Base-by-base conservation (phyloP, 35 echinoderm and acorn worm species). In the Acanthaster planci region DNA sequence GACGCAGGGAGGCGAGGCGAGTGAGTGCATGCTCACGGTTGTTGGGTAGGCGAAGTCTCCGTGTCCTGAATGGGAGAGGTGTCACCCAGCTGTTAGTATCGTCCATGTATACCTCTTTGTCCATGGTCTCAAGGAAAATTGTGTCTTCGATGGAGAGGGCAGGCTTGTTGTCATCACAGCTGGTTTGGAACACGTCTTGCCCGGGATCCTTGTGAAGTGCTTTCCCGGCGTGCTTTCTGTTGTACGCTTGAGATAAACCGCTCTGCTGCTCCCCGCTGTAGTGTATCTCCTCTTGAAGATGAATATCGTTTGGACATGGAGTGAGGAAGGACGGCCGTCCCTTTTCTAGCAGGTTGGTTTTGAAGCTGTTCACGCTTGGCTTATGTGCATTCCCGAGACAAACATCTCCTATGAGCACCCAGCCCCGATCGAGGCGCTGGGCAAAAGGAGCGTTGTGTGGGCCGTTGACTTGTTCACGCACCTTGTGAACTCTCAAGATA, bases 371-470 rank as follows among this genome's bases (percentile, higher is more conserved):
- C 72, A 37, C 50, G 29, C 78, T 84, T 77, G 10, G 89, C 38
- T 76, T 37, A 18, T 84, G 21, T 18, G 68, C 64, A 6, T 36
- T 77, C 14, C 39, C 79, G 8, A 89, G 29, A 23, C 80, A 76
- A 16, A 47, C 42, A 37, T 90, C 80, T 29, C 81, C 64, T 36
- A 84, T 47, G 12, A 90, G 38, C 2, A 84, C 67, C 81, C 80
- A 84, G 1, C 67, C 81, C 21, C 75, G 51, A 56, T 77, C 39
- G 15, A 84, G 67, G 5, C 64, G 80, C 23, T 90, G 80, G 22
- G 88, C 88, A 17, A 52, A 90, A 9, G 88, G 88, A 7, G n/a
- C n/a, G 88, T 76, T 27, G 80, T 84, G 17, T 16, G 88, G 80
- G 21, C 80, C 80, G 55, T 84, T 90, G 14, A 84, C 84, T 21